Conservation (phyloP, 2,113 vertebrate species). For the Puntigrus tetrazona region DNA sequence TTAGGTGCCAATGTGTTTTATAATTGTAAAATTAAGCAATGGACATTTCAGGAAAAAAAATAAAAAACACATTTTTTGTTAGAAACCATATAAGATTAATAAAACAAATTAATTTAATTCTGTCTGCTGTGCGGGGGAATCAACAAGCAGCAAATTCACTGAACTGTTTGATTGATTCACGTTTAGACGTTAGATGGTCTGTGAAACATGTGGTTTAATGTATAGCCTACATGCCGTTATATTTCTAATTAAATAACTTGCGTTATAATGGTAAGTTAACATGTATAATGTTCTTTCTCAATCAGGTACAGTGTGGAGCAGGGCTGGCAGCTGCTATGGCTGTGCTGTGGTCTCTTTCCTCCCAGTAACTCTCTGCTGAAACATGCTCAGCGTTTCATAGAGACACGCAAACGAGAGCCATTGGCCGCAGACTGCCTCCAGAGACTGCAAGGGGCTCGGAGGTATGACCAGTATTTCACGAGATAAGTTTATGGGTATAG, state of each 20-base stretch:
- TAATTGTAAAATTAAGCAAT: background rate
- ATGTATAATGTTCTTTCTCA: background rate
- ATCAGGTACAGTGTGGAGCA: constrained; percentile 85
- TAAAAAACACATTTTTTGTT: background rate
- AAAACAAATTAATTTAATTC: background rate
- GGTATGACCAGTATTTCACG: constrained; percentile 69
- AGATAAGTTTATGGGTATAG: background rate
- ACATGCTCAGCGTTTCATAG: constrained; percentile 87
- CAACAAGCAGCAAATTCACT: background rate
- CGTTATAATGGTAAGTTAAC: background rate
- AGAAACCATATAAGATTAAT: background rate
- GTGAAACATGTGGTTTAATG: background rate
- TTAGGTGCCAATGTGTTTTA: background rate
- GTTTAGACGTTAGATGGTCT: background rate
- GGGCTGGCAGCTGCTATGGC: constrained; percentile 96
- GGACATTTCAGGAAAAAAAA: background rate
- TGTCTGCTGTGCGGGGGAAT: background rate
- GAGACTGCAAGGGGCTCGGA: constrained; percentile 83
- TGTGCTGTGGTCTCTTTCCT: constrained; percentile 91
- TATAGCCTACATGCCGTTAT: too few species aligned
- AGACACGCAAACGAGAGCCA: constrained; percentile 76
- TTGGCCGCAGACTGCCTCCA: constrained; percentile 82
- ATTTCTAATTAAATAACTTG: background rate
- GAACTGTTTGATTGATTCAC: background rate
- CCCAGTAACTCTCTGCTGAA: constrained; percentile 84